phyloP scores from a whole-genome alignment of 2,888 invertebrate genomes.

The Morpho helenor region DNA sequence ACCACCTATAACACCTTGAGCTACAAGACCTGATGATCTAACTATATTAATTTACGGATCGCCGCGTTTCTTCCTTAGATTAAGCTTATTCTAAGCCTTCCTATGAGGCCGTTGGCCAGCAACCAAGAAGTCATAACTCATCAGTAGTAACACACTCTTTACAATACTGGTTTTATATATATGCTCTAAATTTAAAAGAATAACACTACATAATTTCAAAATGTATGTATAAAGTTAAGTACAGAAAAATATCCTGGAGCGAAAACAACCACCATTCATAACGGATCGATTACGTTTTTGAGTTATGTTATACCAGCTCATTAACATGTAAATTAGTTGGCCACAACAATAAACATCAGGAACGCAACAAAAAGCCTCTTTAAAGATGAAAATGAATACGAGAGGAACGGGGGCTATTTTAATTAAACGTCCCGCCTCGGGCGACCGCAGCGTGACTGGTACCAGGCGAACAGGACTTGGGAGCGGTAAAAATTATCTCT shows the following conservation, averaged over 20 bases:
- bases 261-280: constrained; percentile 16
- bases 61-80: no score
- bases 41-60: no score
- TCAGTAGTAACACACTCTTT: no score
- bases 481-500: constrained; percentile 45
- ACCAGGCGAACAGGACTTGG: constrained; percentile 35
- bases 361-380: constrained; percentile 65
- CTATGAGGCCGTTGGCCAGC: no score
- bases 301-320: constrained; percentile 44
- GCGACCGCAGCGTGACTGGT: constrained; percentile 57
- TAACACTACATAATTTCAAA: not conserved
- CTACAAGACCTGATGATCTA: no score
- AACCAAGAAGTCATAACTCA: no score
- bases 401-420: constrained; percentile 69
- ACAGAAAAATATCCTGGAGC: constrained; percentile 11
- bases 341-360: constrained; percentile 68
- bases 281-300: constrained; percentile 31
- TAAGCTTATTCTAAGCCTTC: no score
- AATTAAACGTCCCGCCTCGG: constrained; percentile 68
- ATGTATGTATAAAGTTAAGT: not conserved
- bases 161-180: no score
- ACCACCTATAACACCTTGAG: no score
- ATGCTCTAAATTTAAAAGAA: no score
- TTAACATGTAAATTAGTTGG: constrained; percentile 75
- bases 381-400: constrained; percentile 73